A percentile compares a stretch with the other conserved stretches of the same genome.
Conservation (phyloP, 2,888 invertebrate genomes). For the Halocaridina rubra region DNA sequence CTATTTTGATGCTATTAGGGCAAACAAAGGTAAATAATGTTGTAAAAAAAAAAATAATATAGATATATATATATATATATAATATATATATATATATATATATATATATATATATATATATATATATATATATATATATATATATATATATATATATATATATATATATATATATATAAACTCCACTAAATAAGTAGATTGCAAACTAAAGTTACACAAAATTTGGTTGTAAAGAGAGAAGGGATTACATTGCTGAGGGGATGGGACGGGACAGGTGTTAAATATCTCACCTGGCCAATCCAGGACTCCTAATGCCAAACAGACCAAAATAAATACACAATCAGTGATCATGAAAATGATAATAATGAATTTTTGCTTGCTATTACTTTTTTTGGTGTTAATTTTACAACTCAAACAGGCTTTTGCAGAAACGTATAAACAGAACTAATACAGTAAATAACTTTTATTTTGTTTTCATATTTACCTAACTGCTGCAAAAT, state of each 20-base stretch:
- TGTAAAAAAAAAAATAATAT: too few relatives aligned
- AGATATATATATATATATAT: too few relatives aligned
- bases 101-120: conserved; percentile 26
- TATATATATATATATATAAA: conserved; percentile 14
- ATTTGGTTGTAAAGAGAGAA: conserved; percentile 1
- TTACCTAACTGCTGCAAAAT: too few relatives aligned
- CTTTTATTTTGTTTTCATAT: too few relatives aligned
- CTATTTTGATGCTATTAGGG: too few relatives aligned
- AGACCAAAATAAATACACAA: conserved; percentile 48
- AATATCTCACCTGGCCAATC: conserved; percentile 52
- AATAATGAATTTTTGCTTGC: background rate
- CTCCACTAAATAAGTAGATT: background rate
- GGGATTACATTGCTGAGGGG: conserved; percentile 10
- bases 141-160: conserved; percentile 45
- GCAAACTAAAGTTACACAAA: conserved; percentile 17
- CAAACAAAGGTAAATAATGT: too few relatives aligned
- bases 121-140: conserved; percentile 31
- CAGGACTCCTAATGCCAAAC: conserved; percentile 48
- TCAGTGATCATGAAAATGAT: conserved; percentile 17
- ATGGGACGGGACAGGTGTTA: conserved; percentile 1
- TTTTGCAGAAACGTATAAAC: too few relatives aligned
- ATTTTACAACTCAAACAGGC: too few relatives aligned
- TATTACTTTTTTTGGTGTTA: too few relatives aligned
- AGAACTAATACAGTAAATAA: too few relatives aligned
- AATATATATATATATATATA: too few relatives aligned